Base-by-base conservation (phyloP, 1,140 invertebrate genomes). In the Stegodyphus mimosarum region DNA sequence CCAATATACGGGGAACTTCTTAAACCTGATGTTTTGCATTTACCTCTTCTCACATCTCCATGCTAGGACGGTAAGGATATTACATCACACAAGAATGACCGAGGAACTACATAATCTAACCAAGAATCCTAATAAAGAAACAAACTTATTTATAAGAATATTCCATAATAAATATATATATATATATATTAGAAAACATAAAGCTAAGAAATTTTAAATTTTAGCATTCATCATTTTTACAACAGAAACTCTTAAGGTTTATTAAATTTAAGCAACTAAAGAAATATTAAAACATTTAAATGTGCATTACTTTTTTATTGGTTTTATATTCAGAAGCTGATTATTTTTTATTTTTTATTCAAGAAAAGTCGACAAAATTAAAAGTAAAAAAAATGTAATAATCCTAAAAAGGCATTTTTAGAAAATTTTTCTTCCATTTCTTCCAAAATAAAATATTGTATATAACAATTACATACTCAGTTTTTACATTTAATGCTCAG, bases 81-180 rank as follows among this genome's bases (percentile, higher is more conserved):
- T 6, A 78, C 75, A 72, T 73, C 50, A 52, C 83, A 86, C 6
- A 13, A 51, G 50, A 77, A 77, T 63, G 83, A 86, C 9, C 83
- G 74, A 53, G 83, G 83, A 33, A 86, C 69, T 6, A 86, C 75
- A n/a, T 78, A 86, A 49, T 86, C 83, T 2, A 86, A 11, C 67
- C 67, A 86, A 33, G 74, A 78, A 53, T 86, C 53, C 83, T 86
- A 51, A 5, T 33, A 33, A 1, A 72, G 78, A 71, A n/a, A 67
- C 13, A 67, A 18, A 6, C 7, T 0, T 17, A 18, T n/a, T 67
- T 17, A n/a, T n/a, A 18, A 67, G 2, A 67, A n/a, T 66, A 18
- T 67, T 17, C 15, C 7, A 67, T 15, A 18, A 67, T 7, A 67
- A 67, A 15, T 17, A 17, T 67, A 10, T 13, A 17, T n/a, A 6